Evolutionary conservation across 37 sponge, comb jelly and placozoan species (phyloP).

Genomic region (Dysidea cf. avara): DNA sequence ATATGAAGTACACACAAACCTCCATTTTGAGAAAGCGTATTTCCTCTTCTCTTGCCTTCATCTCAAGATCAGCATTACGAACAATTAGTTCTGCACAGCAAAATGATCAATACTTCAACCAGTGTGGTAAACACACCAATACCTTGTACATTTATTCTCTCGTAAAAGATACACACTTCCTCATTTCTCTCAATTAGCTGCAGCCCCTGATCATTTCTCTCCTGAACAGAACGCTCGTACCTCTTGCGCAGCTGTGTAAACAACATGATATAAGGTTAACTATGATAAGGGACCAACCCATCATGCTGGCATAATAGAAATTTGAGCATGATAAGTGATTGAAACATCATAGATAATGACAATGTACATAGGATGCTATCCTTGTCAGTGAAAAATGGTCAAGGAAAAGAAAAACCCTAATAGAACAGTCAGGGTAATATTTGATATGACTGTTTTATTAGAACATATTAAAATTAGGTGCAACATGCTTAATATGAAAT

Average conservation of each 20-base stretch:
- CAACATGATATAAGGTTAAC: too few relatives aligned
- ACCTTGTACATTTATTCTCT: conserved; percentile 89
- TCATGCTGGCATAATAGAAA: too few relatives aligned
- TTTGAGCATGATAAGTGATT: too few relatives aligned
- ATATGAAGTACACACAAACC: conserved; percentile 32
- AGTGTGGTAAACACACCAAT: background rate
- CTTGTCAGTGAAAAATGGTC: too few relatives aligned
- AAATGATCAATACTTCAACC: background rate
- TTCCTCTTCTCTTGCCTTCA: conserved; percentile 84
- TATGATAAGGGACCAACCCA: too few relatives aligned
- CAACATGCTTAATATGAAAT: too few relatives aligned
- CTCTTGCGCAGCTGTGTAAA: conserved; percentile 57
- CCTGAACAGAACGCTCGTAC: conserved; percentile 88
- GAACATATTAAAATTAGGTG: too few relatives aligned
- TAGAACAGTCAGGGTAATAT: too few relatives aligned
- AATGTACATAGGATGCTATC: too few relatives aligned
- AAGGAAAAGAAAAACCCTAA: too few relatives aligned
- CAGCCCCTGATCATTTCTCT: conserved; percentile 93
- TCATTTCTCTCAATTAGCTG: conserved; percentile 98
- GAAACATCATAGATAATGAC: too few relatives aligned
- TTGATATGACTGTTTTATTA: too few relatives aligned
- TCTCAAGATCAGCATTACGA: conserved; percentile 73
- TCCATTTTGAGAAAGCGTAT: conserved; percentile 84
- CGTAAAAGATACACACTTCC: conserved; percentile 95
- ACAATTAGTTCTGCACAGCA: conserved; percentile 53